Conservation (phyloP, 2,888 invertebrate genomes). For the Linnaemya vulpina region DNA sequence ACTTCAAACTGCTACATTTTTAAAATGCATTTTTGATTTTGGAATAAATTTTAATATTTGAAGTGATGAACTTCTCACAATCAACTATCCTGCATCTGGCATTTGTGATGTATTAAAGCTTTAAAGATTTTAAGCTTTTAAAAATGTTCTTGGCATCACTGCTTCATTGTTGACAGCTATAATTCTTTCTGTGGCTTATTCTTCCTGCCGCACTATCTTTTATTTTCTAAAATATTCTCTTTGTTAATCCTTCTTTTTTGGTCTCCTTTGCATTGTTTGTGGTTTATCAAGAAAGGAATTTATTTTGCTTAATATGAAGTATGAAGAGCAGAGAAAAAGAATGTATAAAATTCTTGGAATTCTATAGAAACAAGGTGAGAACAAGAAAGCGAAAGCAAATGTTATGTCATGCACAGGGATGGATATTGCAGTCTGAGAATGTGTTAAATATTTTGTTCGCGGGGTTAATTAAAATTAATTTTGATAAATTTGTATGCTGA, state of each 20-base stretch:
- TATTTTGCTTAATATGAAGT: neutral
- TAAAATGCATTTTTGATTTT: too few relatives aligned
- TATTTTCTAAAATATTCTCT: conserved; percentile 33
- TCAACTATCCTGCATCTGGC: neutral
- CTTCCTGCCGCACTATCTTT: conserved; percentile 7
- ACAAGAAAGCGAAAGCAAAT: conserved; percentile 29
- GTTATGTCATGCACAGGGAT: conserved; percentile 43
- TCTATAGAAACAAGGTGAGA: conserved; percentile 65
- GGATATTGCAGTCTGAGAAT: neutral
- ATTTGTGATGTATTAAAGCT: neutral
- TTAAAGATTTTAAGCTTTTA: neutral
- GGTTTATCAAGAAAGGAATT: conserved; percentile 30
- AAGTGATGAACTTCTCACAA: neutral
- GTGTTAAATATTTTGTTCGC: too few relatives aligned
- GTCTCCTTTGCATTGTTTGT: conserved; percentile 15
- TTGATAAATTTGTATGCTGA: too few relatives aligned
- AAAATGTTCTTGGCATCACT: conserved; percentile 1
- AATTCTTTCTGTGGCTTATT: conserved; percentile 16
- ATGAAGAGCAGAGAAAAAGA: conserved; percentile 36
- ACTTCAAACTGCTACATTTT: too few relatives aligned
- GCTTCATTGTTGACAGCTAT: conserved; percentile 16
- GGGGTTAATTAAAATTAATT: too few relatives aligned
- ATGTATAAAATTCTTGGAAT: conserved; percentile 66
- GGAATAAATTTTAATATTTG: too few relatives aligned
- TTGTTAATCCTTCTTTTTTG: conserved; percentile 36